Conservation (phyloP, 92 coral and sea anemone genomes). For the Siderastrea siderea region DNA sequence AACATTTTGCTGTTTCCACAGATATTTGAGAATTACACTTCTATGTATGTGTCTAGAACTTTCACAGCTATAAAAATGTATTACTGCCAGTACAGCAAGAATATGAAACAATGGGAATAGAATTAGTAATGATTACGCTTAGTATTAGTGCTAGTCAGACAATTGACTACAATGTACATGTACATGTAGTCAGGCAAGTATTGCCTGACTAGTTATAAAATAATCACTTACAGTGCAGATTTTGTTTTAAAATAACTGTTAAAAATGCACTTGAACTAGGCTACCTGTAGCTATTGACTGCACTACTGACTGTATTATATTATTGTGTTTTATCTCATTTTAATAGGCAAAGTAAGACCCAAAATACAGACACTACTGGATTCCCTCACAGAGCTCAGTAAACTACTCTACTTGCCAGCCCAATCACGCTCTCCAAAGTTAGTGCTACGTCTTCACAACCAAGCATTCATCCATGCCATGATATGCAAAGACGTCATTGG, state of each 20-base stretch:
- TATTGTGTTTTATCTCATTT: slow-evolving; percentile 19
- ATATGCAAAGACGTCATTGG: slow-evolving; percentile 48
- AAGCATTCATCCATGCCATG: slow-evolving; percentile 71
- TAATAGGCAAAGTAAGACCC: slow-evolving; percentile 46
- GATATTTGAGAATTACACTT: neutral
- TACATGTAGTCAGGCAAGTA: neutral
- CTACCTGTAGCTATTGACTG: slow-evolving; percentile 8
- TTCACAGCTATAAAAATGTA: neutral
- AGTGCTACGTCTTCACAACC: slow-evolving; percentile 68
- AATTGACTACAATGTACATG: neutral
- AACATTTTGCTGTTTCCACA: neutral
- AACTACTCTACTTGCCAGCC: slow-evolving; percentile 57
- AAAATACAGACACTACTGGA: slow-evolving; percentile 55
- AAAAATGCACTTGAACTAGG: neutral
- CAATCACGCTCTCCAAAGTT: slow-evolving; percentile 51
- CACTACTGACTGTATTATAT: neutral
- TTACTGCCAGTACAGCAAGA: neutral
- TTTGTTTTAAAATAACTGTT: no score
- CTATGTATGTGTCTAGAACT: neutral
- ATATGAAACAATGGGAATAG: no score
- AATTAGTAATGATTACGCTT: no score
- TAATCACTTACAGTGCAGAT: neutral
- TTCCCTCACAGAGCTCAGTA: slow-evolving; percentile 71
- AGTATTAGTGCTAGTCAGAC: neutral
- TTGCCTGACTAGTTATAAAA: neutral